A percentile compares a stretch with the other conserved stretches of the same genome.
These are phyloP conservation scores for Branchinecta sandiegonensis DNA, from an alignment of 2,888 invertebrate genomes.

Conservation along the genomic window DNA sequence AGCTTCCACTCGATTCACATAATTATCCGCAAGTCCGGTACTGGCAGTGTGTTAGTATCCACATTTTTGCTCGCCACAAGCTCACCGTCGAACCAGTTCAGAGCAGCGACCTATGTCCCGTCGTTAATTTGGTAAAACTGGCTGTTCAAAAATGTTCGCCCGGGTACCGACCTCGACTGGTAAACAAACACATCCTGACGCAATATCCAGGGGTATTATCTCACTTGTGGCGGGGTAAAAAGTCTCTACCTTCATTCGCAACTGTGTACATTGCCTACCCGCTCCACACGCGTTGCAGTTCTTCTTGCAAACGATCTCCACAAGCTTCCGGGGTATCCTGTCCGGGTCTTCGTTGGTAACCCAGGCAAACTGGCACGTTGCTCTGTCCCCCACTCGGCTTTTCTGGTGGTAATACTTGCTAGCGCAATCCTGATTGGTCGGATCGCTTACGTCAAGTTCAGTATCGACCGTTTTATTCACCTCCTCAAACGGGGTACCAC, in stretches of 20 bases:
- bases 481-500: no score
- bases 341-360: conserved; percentile 8
- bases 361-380: conserved; percentile 6
- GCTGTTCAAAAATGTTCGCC: neutral
- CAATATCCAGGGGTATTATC: neutral
- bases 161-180: neutral
- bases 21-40: no score
- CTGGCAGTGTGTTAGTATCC: no score
- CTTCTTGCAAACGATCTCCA: conserved; percentile 7
- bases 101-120: no score
- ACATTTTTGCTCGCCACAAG: no score
- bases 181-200: conserved; percentile 5
- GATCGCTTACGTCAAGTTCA: neutral
- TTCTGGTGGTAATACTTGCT: neutral
- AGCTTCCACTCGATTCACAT: no score
- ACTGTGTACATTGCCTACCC: conserved; percentile 4
- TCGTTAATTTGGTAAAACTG: no score
- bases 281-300: conserved; percentile 3
- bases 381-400: conserved; percentile 2
- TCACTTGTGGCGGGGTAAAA: conserved; percentile 1
- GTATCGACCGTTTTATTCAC: no score
- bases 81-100: no score
- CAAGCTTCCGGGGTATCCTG: conserved; percentile 5
- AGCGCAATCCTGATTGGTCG: conserved; percentile 5
- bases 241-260: conserved; percentile 8